Evolutionary conservation across 2,797 vertebrate species (phyloP), one percentile per base, ranked within the genome.

Genomic region (Onychomys arenicola): DNA sequence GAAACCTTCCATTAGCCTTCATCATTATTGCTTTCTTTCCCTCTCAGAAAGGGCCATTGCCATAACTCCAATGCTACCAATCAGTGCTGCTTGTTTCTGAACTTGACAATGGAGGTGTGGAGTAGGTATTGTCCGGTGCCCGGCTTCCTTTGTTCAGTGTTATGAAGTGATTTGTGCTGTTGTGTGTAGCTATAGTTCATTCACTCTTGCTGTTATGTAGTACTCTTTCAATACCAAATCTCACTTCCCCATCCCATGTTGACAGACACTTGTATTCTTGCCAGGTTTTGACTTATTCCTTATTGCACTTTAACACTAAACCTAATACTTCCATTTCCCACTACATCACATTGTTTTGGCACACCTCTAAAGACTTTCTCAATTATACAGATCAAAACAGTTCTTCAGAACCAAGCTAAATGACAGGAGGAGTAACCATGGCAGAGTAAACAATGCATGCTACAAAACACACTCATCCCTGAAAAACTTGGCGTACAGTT

Each of bases 91-190:
- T 75, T 78, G 65, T n/a, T 94, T 91, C 32, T 88, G 57, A 95
- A 69, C 69, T 81, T 73, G 90, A 83, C 77, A 93, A 49, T 7
- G 7, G 61, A 93, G 83, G 92, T 61, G 85, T 4, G 88, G 49
- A 46, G 77, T 52, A 91, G 87, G 71, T 69, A 94, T 34, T 96
- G 82, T 77, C 96, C 73, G 61, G 37, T 25, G 21, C 52, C 89
- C 52, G 34, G 40, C 46, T 92, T 90, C 93, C 93, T 86, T 88
- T 46, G 83, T 43, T 89, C 92, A 71, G 0, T 85, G 65, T 82
- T 95, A 59, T 91, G 61, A 94, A 73, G 95, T 90, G 90, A 93
- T 49, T 90, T 67, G 83, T 76, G 89, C 78, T 89, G 67, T 78
- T 83, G 75, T 52, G 43, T 32, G 29, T 34, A 90, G 61, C 77